These are phyloP conservation scores for Lochmaea capreae DNA, from an alignment of 2,888 invertebrate species.

Conservation along the genomic window DNA sequence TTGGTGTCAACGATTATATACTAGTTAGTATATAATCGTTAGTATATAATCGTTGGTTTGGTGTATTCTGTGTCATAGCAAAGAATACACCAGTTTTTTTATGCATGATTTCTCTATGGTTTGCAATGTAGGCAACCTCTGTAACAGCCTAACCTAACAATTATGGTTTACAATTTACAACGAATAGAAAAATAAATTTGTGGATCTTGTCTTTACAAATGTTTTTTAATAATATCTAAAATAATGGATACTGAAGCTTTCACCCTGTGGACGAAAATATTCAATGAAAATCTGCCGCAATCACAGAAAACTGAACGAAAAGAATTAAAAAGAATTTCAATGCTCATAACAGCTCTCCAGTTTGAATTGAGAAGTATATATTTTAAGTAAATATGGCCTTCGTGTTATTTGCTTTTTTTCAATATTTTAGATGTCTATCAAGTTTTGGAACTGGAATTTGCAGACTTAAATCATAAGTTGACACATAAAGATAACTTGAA, in stretches of 20 bases:
- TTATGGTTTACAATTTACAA: too few species aligned
- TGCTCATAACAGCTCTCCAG: conserved; percentile 49
- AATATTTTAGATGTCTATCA: conserved; percentile 38
- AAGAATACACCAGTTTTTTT: too few species aligned
- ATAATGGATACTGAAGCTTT: conserved; percentile 35
- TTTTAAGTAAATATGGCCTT: background rate
- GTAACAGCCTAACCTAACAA: too few species aligned
- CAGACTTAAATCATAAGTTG: conserved; percentile 36
- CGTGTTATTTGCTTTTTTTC: conserved; percentile 1
- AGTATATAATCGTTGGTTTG: too few species aligned
- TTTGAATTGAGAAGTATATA: conserved; percentile 50
- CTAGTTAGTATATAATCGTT: too few species aligned
- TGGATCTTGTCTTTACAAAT: too few species aligned
- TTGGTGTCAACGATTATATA: too few species aligned
- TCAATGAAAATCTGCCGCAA: conserved; percentile 46
- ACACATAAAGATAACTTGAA: conserved; percentile 36
- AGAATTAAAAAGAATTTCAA: conserved; percentile 45
- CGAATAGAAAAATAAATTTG: too few species aligned
- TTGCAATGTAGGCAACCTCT: too few species aligned
- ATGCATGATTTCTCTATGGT: too few species aligned
- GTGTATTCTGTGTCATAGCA: too few species aligned
- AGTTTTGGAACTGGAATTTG: conserved; percentile 36
- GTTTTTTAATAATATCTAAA: too few species aligned
- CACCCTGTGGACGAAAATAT: conserved; percentile 50
- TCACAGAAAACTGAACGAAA: conserved; percentile 48